phyloP scores from a whole-genome alignment of 1,140 invertebrate genomes.

The Calliphora vicina region DNA sequence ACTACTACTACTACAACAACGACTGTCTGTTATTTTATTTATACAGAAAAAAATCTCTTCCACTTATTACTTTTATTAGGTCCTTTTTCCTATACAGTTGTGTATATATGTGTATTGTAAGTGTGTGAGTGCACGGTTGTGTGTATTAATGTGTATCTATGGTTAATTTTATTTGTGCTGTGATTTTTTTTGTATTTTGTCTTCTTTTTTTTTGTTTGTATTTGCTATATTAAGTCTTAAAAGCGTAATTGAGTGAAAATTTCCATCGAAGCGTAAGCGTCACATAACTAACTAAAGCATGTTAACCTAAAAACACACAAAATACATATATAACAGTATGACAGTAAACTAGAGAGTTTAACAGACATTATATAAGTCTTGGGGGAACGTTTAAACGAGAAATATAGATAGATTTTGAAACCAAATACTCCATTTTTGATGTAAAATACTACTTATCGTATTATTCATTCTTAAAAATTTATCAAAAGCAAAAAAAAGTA shows the following conservation, averaged over 20 bases:
- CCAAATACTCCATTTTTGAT: too few species aligned
- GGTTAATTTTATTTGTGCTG: background rate
- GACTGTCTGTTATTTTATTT: background rate
- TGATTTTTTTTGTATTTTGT: too few species aligned
- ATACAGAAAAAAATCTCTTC: background rate
- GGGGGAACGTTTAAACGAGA: too few species aligned
- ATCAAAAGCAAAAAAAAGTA: too few species aligned
- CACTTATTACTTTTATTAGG: background rate
- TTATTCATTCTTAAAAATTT: too few species aligned
- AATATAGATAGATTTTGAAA: too few species aligned
- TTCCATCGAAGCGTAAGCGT: background rate
- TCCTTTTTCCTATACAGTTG: too few species aligned
- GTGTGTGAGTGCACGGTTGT: background rate
- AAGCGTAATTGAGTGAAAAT: background rate
- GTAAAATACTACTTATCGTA: too few species aligned
- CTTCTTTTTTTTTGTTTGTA: background rate
- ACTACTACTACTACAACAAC: too few species aligned
- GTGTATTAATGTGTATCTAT: background rate
- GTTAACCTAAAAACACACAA: background rate
- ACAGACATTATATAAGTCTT: too few species aligned
- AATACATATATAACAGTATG: background rate
- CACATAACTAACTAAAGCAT: background rate
- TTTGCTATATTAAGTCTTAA: conserved; percentile 14
- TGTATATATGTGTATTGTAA: too few species aligned
- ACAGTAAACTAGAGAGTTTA: too few species aligned